Base-by-base conservation (phyloP, 2,113 vertebrate genomes). In the Lagopus leucura region DNA sequence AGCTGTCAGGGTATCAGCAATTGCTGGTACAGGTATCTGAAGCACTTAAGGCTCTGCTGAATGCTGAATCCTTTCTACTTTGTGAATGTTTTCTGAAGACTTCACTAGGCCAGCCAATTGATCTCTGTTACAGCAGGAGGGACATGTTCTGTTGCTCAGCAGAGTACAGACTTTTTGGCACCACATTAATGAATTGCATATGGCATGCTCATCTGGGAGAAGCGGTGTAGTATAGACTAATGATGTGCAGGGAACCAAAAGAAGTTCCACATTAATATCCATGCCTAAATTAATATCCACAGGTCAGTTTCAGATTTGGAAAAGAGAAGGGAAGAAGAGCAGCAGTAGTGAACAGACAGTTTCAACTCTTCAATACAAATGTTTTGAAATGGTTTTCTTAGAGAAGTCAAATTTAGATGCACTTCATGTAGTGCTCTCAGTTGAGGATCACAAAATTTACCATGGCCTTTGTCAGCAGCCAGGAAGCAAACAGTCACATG, bases 11-110 rank as follows among this genome's bases (percentile, higher is more conserved):
- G 30, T 70, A 77, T 50, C 82, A 85, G 91, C 83, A 70, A 89
- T 89, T 81, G 72, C 80, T 80, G 40, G 40, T 40, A 84, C 74
- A 89, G 83, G 85, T 89, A 93, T 95, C 79, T 81, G 86, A 74
- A 87, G 74, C 63, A 21, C 61, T 93, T 85, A 83, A 77, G 57
- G 55, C 54, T 66, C 27, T 86, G 55, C 72, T 72, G 60, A 94
- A 88, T 92, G 92, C 91, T 75, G 87, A 77, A 79, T 94, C 19
- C 40, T 81, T 89, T 82, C 61, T 89, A 8, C 65, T 71, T 27
- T 45, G 34, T 74, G 65, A 82, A 38, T 34, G 85, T 34, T 76
- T 65, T n/a, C 34, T 73, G 13, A 48, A 54, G 65, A 54, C 71
- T 86, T 90, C 63, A 16, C 38, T 25, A 40, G 77, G 77, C 84